Percentiles rank a stretch among this genome's conserved stretches.
Evolutionary conservation across 2,113 vertebrate species (phyloP).

Genomic region (Pelvicachromis taeniatus): DNA sequence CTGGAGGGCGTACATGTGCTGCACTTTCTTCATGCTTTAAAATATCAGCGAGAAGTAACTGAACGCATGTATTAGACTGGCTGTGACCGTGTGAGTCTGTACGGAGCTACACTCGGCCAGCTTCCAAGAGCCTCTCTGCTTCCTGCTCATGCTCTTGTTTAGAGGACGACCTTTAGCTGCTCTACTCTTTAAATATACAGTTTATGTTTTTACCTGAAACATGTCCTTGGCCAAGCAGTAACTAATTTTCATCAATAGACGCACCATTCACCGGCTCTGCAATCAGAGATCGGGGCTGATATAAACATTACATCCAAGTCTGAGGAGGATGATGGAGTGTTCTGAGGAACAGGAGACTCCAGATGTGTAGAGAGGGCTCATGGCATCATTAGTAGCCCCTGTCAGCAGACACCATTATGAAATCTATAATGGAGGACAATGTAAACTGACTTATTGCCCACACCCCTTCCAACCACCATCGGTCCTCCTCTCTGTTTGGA

Average conservation of each 20-base stretch:
- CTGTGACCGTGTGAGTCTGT: neutral
- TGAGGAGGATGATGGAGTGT: slow-evolving; percentile 51
- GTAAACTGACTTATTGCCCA: slow-evolving; percentile 58
- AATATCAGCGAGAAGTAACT: neutral
- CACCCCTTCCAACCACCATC: slow-evolving; percentile 53
- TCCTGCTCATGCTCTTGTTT: neutral
- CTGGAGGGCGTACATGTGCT: neutral
- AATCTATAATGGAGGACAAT: slow-evolving; percentile 53
- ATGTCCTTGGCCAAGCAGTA: slow-evolving; percentile 9
- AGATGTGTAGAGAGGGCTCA: slow-evolving; percentile 49
- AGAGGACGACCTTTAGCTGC: neutral
- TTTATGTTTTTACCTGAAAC: slow-evolving; percentile 56
- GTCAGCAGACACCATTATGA: slow-evolving; percentile 53
- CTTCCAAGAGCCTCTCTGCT: neutral
- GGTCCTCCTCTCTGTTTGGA: slow-evolving; percentile 63
- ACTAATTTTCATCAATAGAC: slow-evolving; percentile 21
- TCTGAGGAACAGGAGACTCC: slow-evolving; percentile 41
- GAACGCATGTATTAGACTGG: neutral
- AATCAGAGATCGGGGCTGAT: slow-evolving; percentile 32
- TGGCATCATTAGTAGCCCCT: slow-evolving; percentile 51
- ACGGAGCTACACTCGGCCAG: neutral
- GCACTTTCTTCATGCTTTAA: neutral
- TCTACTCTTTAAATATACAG: slow-evolving; percentile 31
- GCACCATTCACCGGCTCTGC: neutral
- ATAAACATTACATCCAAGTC: slow-evolving; percentile 54